Conservation (phyloP, 2,888 invertebrate genomes). For the Hyppa rectilinea region DNA sequence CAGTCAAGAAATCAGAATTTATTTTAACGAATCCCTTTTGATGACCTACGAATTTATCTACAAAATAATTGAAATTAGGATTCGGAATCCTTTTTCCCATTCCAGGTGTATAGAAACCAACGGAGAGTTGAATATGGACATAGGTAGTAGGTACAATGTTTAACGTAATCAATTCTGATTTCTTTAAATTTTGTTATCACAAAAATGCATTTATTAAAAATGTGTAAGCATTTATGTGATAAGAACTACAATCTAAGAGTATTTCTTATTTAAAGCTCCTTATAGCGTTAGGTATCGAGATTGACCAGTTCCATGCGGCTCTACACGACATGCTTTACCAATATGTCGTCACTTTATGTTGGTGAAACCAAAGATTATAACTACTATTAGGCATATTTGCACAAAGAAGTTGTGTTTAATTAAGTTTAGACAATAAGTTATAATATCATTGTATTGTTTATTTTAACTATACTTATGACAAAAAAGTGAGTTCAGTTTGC, state of each 20-base stretch:
- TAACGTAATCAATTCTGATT: slow-evolving; percentile 51
- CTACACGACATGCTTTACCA: slow-evolving; percentile 64
- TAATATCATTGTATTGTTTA: slow-evolving; percentile 89
- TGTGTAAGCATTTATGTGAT: slow-evolving; percentile 65
- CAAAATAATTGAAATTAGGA: slow-evolving; percentile 38
- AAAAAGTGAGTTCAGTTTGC: slow-evolving; percentile 91
- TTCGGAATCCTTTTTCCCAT: slow-evolving; percentile 32
- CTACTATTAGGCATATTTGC: slow-evolving; percentile 91
- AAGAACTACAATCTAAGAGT: slow-evolving; percentile 60
- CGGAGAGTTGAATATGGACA: slow-evolving; percentile 8
- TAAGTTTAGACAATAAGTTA: slow-evolving; percentile 91
- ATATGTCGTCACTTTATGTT: slow-evolving; percentile 76
- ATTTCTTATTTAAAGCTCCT: slow-evolving; percentile 62
- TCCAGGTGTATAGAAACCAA: slow-evolving; percentile 26
- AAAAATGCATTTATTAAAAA: slow-evolving; percentile 62
- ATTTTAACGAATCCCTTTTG: slow-evolving; percentile 24
- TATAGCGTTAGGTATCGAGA: slow-evolving; percentile 67
- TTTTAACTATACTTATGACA: slow-evolving; percentile 89
- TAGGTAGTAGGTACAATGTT: slow-evolving; percentile 25
- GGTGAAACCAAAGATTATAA: slow-evolving; percentile 89
- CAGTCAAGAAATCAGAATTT: slow-evolving; percentile 59
- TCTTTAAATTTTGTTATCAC: slow-evolving; percentile 60
- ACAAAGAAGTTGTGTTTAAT: slow-evolving; percentile 91
- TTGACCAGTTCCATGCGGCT: slow-evolving; percentile 73
- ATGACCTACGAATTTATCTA: slow-evolving; percentile 50